Conservation (phyloP, 2,113 vertebrate species). For the Mormoops blainvillei region DNA sequence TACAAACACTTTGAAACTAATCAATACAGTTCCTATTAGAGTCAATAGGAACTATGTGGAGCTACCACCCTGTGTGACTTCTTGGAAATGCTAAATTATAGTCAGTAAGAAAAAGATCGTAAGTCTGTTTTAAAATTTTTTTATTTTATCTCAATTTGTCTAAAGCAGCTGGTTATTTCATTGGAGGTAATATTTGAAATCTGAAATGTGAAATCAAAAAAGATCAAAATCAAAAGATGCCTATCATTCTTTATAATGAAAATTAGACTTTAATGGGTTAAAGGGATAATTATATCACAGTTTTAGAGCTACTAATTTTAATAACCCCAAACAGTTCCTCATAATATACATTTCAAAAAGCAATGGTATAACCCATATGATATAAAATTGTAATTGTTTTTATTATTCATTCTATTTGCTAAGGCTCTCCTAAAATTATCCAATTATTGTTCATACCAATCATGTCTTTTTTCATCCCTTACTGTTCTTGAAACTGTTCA, state of each 20-base stretch:
- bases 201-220: not conserved
- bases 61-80: not conserved
- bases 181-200: not conserved
- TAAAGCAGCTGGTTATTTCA: conserved; percentile 9
- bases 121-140: not conserved
- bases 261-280: not conserved
- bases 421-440: not conserved
- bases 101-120: not conserved
- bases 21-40: not conserved
- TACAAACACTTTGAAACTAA: not conserved
- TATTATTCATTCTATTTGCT: not conserved
- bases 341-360: not conserved
- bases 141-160: not conserved
- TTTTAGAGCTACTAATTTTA: not conserved
- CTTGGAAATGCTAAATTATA: conserved; percentile 31
- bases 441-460: not conserved
- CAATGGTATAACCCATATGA: not conserved
- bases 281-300: not conserved
- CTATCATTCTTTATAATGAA: not conserved
- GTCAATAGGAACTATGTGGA: not conserved
- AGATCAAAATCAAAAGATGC: not conserved
- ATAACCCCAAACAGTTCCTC: not conserved
- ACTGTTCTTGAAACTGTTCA: not conserved
- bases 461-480: not conserved
- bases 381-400: not conserved